Evolutionary conservation across 2,888 invertebrate species (phyloP), one percentile per base, ranked within the genome.

Genomic region (Erebia palarica): DNA sequence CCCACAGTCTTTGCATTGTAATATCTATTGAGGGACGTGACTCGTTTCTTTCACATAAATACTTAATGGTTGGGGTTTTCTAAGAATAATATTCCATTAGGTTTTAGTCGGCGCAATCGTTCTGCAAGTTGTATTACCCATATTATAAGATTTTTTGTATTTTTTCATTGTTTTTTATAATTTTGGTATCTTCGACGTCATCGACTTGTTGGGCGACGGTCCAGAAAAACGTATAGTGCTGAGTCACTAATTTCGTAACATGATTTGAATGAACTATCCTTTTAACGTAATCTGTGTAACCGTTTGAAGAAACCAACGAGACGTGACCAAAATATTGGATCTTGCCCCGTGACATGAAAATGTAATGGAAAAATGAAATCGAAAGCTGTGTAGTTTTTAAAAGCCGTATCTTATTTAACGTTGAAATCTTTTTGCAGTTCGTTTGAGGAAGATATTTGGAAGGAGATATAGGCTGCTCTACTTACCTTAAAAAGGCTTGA

Each of bases 271-370:
- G 57, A 27, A 27, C 13, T 27, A 58, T 14, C 57, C 27, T 47
- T 42, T 47, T 18, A 44, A 44, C 60, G 16, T 60, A 60, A 59
- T 44, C 3, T 9, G 42, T 42, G 60, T 60, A 60, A 60, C n/a
- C 16, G 42, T 16, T 60, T 44, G 18, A 21, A 61, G 61, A 61
- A 61, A 47, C 44, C 77, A 82, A 81, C 73, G 73, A 75, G 73
- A 79, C 86, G 86, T 86, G 85, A 85, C 77, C 70, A 68, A 59
- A 82, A 79, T 85, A 72, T 73, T 60, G 70, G 84, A 78, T 70
- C 36, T 36, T 68, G 71, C 57, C 49, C 61, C 83, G 83, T 84
- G 86, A 81, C 78, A 71, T 71, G 85, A 81, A 83, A 36, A 78
- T 71, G 75, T 75, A 80, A 86, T 79, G 69, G 73, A 73, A 68